These are phyloP conservation scores for Phrynocephalus versicolor DNA, from an alignment of 2,113 vertebrate species.

Conservation along the genomic window DNA sequence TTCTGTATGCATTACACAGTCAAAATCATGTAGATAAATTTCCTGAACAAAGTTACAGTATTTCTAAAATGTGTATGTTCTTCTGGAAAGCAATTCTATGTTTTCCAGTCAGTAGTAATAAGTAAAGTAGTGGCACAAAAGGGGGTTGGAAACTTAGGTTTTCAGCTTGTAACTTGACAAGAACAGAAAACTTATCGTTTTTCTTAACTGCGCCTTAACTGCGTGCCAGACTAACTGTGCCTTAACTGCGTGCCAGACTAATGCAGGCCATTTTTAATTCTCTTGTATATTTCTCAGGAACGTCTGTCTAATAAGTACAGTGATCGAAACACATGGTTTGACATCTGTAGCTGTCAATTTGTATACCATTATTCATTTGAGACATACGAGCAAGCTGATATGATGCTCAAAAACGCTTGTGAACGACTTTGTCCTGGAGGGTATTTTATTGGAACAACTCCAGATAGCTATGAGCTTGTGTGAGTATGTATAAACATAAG, in stretches of 20 bases:
- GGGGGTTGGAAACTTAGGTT: no score
- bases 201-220: no score
- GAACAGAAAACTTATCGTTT: no score
- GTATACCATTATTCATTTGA: constrained; percentile 98
- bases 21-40: no score
- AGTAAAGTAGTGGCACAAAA: no score
- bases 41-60: background rate
- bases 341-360: constrained; percentile 97
- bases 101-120: no score
- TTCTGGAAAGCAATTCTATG: background rate
- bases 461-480: constrained; percentile 93
- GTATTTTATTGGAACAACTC: constrained; percentile 97
- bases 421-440: constrained; percentile 90
- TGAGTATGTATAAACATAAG: constrained; percentile 72
- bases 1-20: no score
- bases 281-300: constrained; percentile 77
- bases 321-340: constrained; percentile 80
- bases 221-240: no score
- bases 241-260: background rate
- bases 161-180: background rate
- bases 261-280: background rate
- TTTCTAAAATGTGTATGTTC: background rate
- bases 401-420: constrained; percentile 95
- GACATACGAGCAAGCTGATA: constrained; percentile 87
- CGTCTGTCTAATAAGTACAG: constrained; percentile 81